Conservation (phyloP, 2,797 vertebrate genomes). For the Cirrhinus molitorella region DNA sequence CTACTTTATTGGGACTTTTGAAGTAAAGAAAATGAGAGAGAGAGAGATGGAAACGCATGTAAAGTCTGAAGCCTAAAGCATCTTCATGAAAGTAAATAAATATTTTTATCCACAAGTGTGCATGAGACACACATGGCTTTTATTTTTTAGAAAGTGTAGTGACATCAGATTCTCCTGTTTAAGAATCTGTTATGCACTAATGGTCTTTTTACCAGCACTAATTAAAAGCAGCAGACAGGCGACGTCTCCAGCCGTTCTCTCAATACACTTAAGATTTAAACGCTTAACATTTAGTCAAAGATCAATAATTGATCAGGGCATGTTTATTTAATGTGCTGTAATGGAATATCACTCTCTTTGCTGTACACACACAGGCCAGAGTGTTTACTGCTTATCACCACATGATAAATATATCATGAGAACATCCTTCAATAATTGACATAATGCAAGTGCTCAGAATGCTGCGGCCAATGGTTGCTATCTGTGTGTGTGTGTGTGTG, state of each 20-base stretch:
- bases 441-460: constrained; percentile 37
- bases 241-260: not conserved
- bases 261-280: constrained; percentile 28
- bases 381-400: constrained; percentile 61
- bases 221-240: constrained; percentile 15
- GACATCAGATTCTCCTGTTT: not conserved
- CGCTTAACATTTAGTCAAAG: constrained; percentile 43
- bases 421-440: constrained; percentile 64
- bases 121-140: not conserved
- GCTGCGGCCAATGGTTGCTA: constrained; percentile 13
- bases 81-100: not conserved
- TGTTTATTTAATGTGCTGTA: constrained; percentile 65
- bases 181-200: not conserved
- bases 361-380: constrained; percentile 57
- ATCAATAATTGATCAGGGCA: constrained; percentile 62
- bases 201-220: not conserved
- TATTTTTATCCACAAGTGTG: no score
- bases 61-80: not conserved
- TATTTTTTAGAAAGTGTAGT: not conserved
- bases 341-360: constrained; percentile 55
- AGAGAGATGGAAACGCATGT: no score
- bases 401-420: constrained; percentile 62
- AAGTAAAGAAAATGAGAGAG: not conserved
- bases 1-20: no score
- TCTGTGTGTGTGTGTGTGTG: not conserved